Conservation (phyloP, 2,113 vertebrate genomes). For the Bubo bubo region DNA sequence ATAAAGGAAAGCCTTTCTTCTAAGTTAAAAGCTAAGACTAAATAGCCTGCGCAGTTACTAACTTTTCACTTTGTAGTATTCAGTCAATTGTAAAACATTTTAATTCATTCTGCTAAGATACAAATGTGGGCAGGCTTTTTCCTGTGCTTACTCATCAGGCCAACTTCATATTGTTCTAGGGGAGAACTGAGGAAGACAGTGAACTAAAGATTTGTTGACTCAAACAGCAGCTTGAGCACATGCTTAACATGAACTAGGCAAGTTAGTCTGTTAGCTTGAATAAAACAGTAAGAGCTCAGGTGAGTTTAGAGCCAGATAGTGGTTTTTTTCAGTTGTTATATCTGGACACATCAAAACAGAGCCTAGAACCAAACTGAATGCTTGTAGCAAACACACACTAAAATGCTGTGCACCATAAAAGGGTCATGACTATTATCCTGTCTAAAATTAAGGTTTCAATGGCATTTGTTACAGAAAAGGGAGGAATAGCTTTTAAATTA, state of each 20-base stretch:
- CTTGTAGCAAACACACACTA: background rate
- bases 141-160: background rate
- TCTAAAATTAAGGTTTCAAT: background rate
- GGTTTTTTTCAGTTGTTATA: background rate
- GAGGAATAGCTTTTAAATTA: background rate
- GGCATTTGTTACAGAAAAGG: background rate
- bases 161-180: background rate
- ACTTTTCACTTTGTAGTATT: background rate
- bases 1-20: background rate
- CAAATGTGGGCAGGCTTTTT: background rate
- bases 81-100: background rate
- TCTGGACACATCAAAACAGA: background rate
- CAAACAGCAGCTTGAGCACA: background rate
- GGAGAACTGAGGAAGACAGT: background rate
- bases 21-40: background rate
- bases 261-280: background rate
- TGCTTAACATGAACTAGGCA: background rate
- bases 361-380: background rate
- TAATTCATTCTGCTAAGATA: background rate
- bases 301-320: background rate
- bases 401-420: background rate
- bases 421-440: background rate
- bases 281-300: background rate
- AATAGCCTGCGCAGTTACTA: background rate
- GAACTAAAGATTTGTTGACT: background rate